Evolutionary conservation across 1,140 invertebrate genomes (phyloP), one percentile per base, ranked within the genome.

Genomic region (Nixonia krombeini): DNA sequence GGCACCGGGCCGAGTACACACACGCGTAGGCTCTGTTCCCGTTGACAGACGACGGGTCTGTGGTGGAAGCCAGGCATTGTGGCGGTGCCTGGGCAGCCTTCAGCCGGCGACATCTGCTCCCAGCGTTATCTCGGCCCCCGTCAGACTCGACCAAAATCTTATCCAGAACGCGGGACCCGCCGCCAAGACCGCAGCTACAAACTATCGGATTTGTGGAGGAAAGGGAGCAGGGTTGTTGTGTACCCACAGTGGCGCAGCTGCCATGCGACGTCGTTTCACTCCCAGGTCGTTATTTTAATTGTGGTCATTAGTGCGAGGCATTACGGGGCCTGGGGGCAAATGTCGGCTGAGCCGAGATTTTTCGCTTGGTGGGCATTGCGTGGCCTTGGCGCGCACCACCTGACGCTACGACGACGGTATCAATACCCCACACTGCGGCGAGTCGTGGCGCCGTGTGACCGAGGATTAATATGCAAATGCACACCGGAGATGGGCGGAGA

Each of bases 61-160:
- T 33, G 21, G 44, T 31, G 53, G 13, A 46, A 46, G 45, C 17
- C 29, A 47, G 37, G 33, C 67, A 75, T 71, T 76, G 70, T 70
- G 65, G 71, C 72, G 67, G 74, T 67, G 38, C 42, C 65, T 21
- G 52, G 35, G 57, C 47, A 72, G 46, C 46, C 63, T 35, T 45
- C 70, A 68, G 56, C 42, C 64, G 58, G 64, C 75, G 78, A 79
- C 78, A 82, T 82, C 77, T 81, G 80, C 63, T 80, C 62, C 70
- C 38, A 78, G 76, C 73, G 77, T 81, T 79, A 80, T 81, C 77
- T 79, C 66, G 38, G 61, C 47, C 45, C n/a, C n/a, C 62, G 56
- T 44, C 46, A 23, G 16, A 49, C 47, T 62, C 38, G 17, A 28
- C 26, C 37, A 17, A 44, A 38, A 28, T 37, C 50, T 44, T 40